Base-by-base conservation (phyloP, 1,140 invertebrate genomes). In the Teleogryllus occipitalis region DNA sequence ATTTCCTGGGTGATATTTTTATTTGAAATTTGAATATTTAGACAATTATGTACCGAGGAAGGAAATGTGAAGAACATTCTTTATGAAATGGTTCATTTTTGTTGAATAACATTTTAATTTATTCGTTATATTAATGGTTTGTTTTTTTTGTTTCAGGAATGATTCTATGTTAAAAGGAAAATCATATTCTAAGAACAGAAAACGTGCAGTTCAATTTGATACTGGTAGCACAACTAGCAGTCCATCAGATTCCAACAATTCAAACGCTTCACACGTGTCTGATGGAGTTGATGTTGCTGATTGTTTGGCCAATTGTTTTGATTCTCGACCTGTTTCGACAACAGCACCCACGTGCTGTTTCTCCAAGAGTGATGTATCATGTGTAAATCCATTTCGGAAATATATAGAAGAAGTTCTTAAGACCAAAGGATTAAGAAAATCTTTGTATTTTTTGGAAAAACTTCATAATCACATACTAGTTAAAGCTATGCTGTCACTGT, bases 321-420 rank as follows among this genome's bases (percentile, higher is more conserved):
- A 48, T 48, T 47, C 46, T 14, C 48, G n/a, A 77, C 7, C n/a
- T 27, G 48, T 48, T 48, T 47, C 76, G 15, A 49, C 46, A n/a
- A 48, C 48, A 10, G 75, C 15, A 7, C 47, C 75, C 39, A 76
- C 75, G 6, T 76, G 18, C 8, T 76, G 27, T 76, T 54, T 48
- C 18, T 77, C 18, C 47, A 77, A 77, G 47, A 47, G 48, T 65
- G 54, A 65, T 14, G 54, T 10, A 10, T 65, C 10, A 14, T 65
- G 54, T 18, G 18, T 18, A 18, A 65, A 65, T 65, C 54, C 54
- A 7, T 88, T 87, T 82, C 85, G 94, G 80, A 92, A 93, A 82
- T 97, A 95, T 84, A 95, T 97, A 79, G 93, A 96, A 84, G 94
- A 95, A 86, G 91, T 94, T 76, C 86, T 97, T 22, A 96, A 96